phyloP scores from a whole-genome alignment of 2,888 invertebrate species.

The Onchidella celtica region DNA sequence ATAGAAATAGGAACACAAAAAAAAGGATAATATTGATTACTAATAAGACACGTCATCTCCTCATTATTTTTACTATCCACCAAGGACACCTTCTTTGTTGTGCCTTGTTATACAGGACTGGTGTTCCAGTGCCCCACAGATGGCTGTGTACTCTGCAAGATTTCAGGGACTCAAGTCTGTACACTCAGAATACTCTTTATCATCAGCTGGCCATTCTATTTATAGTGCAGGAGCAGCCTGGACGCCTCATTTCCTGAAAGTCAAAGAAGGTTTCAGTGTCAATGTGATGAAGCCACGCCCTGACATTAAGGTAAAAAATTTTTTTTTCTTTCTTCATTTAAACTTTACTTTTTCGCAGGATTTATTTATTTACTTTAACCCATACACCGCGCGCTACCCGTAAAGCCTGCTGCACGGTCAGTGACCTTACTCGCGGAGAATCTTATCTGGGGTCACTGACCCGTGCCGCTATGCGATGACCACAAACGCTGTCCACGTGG shows the following conservation, averaged over 20 bases:
- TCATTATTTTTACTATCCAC: no score
- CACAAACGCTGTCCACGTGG: no score
- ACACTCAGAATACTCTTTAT: slow-evolving; percentile 70
- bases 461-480: no score
- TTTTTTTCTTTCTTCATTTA: not conserved
- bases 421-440: no score
- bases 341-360: not conserved
- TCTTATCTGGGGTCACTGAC: no score
- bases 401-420: no score
- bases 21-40: no score
- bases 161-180: slow-evolving; percentile 62
- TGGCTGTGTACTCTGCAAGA: slow-evolving; percentile 39
- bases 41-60: no score
- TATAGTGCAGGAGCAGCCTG: slow-evolving; percentile 65
- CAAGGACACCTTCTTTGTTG: no score
- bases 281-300: slow-evolving; percentile 63
- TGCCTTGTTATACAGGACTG: slow-evolving; percentile 37
- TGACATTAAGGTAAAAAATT: slow-evolving; percentile 33
- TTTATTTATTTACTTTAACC: not conserved
- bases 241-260: slow-evolving; percentile 71
- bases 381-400: no score
- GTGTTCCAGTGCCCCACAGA: slow-evolving; percentile 45
- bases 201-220: slow-evolving; percentile 69
- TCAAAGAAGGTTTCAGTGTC: slow-evolving; percentile 70
- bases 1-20: no score